These are phyloP conservation scores for Gymnocheta viridis DNA, from an alignment of 2,888 invertebrate species.

Conservation along the genomic window DNA sequence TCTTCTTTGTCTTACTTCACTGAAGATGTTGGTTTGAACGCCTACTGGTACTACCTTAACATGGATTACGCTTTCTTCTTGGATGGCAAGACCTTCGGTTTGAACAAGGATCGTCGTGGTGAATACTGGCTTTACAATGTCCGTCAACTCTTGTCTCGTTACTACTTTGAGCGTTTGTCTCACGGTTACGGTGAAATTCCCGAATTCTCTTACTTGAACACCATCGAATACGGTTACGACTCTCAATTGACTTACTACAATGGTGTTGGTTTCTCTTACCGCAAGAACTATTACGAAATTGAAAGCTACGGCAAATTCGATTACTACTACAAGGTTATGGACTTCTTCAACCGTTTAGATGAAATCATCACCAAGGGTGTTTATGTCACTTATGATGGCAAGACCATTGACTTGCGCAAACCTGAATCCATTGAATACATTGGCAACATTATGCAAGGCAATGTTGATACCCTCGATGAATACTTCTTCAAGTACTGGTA, in stretches of 20 bases:
- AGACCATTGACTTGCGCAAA: conserved; percentile 72
- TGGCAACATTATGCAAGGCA: conserved; percentile 83
- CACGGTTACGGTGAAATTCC: conserved; percentile 86
- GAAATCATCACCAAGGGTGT: conserved; percentile 83
- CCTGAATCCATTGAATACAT: conserved; percentile 83
- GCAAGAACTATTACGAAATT: conserved; percentile 84
- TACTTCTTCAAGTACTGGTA: conserved; percentile 73
- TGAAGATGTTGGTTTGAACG: conserved; percentile 87
- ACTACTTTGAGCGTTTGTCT: conserved; percentile 88
- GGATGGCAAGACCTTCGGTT: conserved; percentile 83
- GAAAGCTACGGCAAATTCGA: conserved; percentile 80
- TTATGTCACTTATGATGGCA: conserved; percentile 74
- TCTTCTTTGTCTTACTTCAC: conserved; percentile 86
- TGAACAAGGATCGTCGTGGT: conserved; percentile 84
- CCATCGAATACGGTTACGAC: conserved; percentile 84
- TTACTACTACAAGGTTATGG: conserved; percentile 51
- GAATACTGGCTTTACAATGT: conserved; percentile 85
- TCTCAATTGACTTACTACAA: conserved; percentile 85
- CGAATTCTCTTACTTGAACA: conserved; percentile 83
- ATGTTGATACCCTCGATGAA: conserved; percentile 78
- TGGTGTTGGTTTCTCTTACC: conserved; percentile 85
- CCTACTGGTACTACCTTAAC: conserved; percentile 85
- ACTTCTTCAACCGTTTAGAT: conserved; percentile 80
- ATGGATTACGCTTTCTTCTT: conserved; percentile 86
- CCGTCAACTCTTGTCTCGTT: conserved; percentile 87